Evolutionary conservation across 2,113 vertebrate species (phyloP).

Genomic region (Setophaga coronata): DNA sequence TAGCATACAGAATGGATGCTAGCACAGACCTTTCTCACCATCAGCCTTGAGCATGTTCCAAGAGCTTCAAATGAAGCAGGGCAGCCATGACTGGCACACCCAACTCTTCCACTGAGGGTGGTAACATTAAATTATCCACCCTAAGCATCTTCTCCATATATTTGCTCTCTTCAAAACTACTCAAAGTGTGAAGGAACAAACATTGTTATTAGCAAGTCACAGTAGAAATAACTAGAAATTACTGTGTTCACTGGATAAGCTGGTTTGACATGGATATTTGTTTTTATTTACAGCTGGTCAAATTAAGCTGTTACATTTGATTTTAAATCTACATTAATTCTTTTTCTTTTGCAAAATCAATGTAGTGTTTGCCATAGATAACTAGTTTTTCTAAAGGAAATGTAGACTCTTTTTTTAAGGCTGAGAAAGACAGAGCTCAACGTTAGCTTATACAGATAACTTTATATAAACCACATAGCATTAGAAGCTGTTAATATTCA

Average conservation of each 20-base stretch:
- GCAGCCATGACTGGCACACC: not conserved
- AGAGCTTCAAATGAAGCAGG: not conserved
- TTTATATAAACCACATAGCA: conserved; percentile 42
- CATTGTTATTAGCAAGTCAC: not conserved
- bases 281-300: not conserved
- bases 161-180: not conserved
- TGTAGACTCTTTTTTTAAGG: not conserved
- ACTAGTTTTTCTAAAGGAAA: not conserved
- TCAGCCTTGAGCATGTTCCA: not conserved
- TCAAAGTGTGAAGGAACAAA: not conserved
- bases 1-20: not conserved
- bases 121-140: not conserved
- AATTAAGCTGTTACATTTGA: not conserved
- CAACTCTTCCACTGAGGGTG: not conserved
- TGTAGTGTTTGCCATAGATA: not conserved
- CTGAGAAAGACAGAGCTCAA: not conserved
- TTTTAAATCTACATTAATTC: not conserved
- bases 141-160: not conserved
- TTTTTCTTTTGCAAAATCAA: not conserved
- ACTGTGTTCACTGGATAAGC: not conserved
- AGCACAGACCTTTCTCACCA: not conserved
- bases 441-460: conserved; percentile 26
- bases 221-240: not conserved
- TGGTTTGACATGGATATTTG: not conserved
- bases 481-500: conserved; percentile 67